Evolutionary conservation across 1,140 invertebrate species (phyloP), one percentile per base, ranked within the genome.

Genomic region (Pristionchus pacificus): DNA sequence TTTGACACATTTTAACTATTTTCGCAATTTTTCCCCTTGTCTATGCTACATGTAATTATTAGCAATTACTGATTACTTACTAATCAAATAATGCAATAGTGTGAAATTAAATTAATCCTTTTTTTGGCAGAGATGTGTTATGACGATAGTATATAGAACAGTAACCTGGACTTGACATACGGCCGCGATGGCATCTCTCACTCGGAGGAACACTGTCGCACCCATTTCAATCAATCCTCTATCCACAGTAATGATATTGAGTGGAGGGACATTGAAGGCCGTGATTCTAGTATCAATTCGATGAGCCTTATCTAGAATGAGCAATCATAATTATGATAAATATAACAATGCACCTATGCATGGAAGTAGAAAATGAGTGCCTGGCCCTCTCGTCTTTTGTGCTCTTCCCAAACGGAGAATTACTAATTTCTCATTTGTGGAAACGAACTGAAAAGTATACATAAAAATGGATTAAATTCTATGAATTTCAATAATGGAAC

Each of bases 261-360:
- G 63, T 30, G 75, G 75, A 58, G 75, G 75, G 27, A 76, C 75
- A 68, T 76, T 76, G 70, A 76, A 76, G 6, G 75, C 75, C 15
- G 65, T 76, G 30, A 76, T 62, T 1, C 65, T 57, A 14, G 60
- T 73, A 14, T 55, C 63, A 0, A 73, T 55, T 31, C 55, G 38
- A 69, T 73, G 71, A n/a, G 60, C 60, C 3, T 65, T 63, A 61
- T 73, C 38, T 49, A 19, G n/a, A n/a, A n/a, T 49, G 6, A 49
- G 38, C 19, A 6, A 10, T 49, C 38, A 49, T 49, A 28, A 28
- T 3, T 29, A 25, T 28, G 30, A 28, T 38, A 70, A 19, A 19
- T 30, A 29, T 69, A 24, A 30, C 14, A 28, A 70, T 10, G 27
- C 10, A 38, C 60, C 75, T 24, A 76, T 76, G 38, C 75, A 76